phyloP scores from a whole-genome alignment of 2,888 invertebrate genomes.

The Abrostola triplasia region DNA sequence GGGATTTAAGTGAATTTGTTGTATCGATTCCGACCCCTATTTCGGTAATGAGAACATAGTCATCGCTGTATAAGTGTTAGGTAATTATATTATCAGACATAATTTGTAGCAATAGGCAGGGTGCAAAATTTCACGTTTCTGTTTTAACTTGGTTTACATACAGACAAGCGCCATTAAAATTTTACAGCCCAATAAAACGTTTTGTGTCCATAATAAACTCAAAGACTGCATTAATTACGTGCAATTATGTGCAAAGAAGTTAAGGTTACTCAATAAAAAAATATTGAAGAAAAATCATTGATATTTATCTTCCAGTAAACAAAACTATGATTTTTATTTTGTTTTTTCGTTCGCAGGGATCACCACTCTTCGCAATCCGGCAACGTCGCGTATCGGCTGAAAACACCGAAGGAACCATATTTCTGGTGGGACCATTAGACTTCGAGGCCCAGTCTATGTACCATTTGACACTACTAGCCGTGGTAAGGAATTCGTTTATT shows the following conservation, averaged over 20 bases:
- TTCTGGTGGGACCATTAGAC: slow-evolving; percentile 93
- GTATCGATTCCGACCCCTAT: slow-evolving; percentile 38
- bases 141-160: too few species aligned
- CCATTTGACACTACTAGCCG: slow-evolving; percentile 94
- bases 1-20: slow-evolving; percentile 42
- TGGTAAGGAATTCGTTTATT: slow-evolving; percentile 89
- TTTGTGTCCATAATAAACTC: too few species aligned
- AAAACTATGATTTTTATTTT: background rate
- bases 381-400: slow-evolving; percentile 92
- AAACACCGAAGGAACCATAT: slow-evolving; percentile 94
- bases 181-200: too few species aligned
- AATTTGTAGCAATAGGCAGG: slow-evolving; percentile 1
- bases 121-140: too few species aligned
- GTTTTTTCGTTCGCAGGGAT: slow-evolving; percentile 84
- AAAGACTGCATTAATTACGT: too few species aligned
- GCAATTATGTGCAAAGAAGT: too few species aligned
- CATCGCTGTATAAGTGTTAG: slow-evolving; percentile 24
- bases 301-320: background rate
- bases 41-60: slow-evolving; percentile 35
- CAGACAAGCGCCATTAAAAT: too few species aligned
- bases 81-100: slow-evolving; percentile 22
- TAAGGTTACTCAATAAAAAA: too few species aligned
- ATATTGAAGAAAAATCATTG: too few species aligned
- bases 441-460: slow-evolving; percentile 97
- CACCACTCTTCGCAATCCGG: slow-evolving; percentile 92